Percentiles rank a stretch among this genome's conserved stretches.
Conservation (phyloP, 2,797 vertebrate genomes). For the Nasua narica region DNA sequence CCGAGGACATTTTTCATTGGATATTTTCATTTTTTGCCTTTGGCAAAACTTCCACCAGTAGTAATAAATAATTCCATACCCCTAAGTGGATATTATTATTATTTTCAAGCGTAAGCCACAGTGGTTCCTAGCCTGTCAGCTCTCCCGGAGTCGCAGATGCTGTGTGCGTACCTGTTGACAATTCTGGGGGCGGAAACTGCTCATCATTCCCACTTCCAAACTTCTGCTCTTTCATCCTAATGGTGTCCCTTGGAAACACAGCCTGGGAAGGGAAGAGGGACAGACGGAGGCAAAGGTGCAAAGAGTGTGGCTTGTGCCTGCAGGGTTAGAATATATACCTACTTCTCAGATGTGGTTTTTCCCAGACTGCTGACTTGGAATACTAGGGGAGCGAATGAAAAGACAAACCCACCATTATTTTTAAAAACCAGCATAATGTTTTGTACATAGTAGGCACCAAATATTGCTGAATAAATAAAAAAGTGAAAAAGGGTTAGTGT, state of each 20-base stretch:
- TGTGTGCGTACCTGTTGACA: conserved; percentile 64
- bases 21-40: conserved; percentile 73
- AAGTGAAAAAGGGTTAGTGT: neutral
- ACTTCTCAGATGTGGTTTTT: conserved; percentile 45
- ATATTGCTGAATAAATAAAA: neutral
- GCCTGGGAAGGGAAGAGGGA: conserved; percentile 2
- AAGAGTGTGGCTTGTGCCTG: conserved; percentile 49
- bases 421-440: neutral
- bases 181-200: neutral
- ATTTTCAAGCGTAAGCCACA: conserved; percentile 65
- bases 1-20: conserved; percentile 54
- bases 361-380: neutral
- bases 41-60: conserved; percentile 75
- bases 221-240: conserved; percentile 29
- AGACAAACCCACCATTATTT: neutral
- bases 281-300: conserved; percentile 43
- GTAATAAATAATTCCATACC: conserved; percentile 77
- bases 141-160: conserved; percentile 31
- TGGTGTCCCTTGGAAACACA: conserved; percentile 28
- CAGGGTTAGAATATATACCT: conserved; percentile 30
- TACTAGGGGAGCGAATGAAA: neutral
- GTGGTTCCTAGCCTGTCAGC: conserved; percentile 63
- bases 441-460: neutral
- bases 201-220: neutral
- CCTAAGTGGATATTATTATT: conserved; percentile 76